A percentile compares a stretch with the other conserved stretches of the same genome.
Evolutionary conservation across 2,113 vertebrate genomes (phyloP).

Genomic region (Ptilonorhynchus violaceus): DNA sequence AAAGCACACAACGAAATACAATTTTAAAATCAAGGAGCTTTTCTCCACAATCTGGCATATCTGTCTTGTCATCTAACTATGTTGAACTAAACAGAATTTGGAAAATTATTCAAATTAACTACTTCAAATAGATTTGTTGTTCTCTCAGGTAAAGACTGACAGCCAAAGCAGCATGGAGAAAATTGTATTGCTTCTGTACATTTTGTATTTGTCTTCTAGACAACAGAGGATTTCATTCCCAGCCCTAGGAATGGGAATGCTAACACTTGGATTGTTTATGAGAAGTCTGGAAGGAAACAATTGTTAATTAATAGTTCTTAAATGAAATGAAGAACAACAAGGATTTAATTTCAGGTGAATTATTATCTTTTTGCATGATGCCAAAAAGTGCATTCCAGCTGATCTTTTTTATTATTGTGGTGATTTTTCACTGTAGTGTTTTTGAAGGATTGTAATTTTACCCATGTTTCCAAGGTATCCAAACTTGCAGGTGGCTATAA

Average conservation of each 20-base stretch:
- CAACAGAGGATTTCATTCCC: background rate
- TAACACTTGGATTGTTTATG: background rate
- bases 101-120: background rate
- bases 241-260: background rate
- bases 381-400: background rate
- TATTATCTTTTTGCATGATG: background rate
- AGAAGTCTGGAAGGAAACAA: background rate
- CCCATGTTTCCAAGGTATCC: background rate
- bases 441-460: slow-evolving; percentile 50
- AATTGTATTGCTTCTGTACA: background rate
- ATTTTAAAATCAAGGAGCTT: background rate
- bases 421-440: slow-evolving; percentile 34
- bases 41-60: background rate
- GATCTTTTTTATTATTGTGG: slow-evolving; percentile 24
- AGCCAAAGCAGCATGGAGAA: background rate
- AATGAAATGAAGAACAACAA: slow-evolving; percentile 10
- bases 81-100: background rate
- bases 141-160: background rate
- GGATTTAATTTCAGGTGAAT: slow-evolving; percentile 43
- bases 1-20: background rate
- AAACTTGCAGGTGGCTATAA: slow-evolving; percentile 12
- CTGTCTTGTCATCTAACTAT: background rate
- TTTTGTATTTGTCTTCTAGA: background rate
- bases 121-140: background rate
- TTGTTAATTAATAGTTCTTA: slow-evolving; percentile 8